These are phyloP conservation scores for Mylabris sibirica DNA, from an alignment of 2,888 invertebrate species.

Conservation along the genomic window DNA sequence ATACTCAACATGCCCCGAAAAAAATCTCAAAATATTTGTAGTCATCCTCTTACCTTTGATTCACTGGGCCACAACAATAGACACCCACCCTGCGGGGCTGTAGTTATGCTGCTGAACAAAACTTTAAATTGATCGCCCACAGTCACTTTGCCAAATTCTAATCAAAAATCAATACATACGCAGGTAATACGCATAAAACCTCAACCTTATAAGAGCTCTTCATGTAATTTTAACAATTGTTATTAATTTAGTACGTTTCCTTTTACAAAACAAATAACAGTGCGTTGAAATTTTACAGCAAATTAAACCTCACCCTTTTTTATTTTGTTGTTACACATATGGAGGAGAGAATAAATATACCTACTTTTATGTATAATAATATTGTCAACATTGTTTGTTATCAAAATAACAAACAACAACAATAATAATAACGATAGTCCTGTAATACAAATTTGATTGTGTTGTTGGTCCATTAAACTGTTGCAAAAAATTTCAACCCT, in stretches of 20 bases:
- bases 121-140: not conserved
- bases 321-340: no score
- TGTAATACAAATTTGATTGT: not conserved
- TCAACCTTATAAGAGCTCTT: not conserved
- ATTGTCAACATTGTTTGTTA: not conserved
- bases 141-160: not conserved
- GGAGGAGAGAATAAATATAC: no score
- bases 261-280: no score
- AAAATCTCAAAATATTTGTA: no score
- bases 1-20: no score
- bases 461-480: not conserved
- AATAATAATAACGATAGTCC: not conserved
- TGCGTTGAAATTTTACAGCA: not conserved
- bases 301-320: not conserved
- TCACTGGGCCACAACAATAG: no score
- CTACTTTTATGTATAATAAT: not conserved
- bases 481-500: not conserved
- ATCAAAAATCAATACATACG: slow-evolving; percentile 6
- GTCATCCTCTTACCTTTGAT: no score
- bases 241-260: no score
- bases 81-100: no score
- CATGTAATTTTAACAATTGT: not conserved
- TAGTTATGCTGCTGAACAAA: no score
- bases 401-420: not conserved
- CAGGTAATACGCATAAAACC: not conserved